These are phyloP conservation scores for Corythornis cristatus DNA, from an alignment of 2,113 vertebrate species.

Conservation along the genomic window DNA sequence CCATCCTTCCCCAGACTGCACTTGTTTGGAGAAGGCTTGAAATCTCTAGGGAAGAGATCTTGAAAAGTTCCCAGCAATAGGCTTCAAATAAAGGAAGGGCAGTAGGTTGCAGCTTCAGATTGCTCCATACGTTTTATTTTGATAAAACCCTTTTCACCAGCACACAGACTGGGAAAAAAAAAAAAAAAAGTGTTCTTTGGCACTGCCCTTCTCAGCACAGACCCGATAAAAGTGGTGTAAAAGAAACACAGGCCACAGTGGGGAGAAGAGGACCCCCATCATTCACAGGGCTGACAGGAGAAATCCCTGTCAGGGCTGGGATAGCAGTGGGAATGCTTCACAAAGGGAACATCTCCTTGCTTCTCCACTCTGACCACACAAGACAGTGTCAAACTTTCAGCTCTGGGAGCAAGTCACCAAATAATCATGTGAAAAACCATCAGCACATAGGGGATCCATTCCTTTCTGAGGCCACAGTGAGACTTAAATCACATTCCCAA, in stretches of 20 bases:
- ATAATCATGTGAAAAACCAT: constrained; percentile 36
- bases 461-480: neutral
- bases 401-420: neutral
- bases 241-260: neutral
- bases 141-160: neutral
- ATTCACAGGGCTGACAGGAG: neutral
- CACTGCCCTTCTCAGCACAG: neutral
- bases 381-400: neutral
- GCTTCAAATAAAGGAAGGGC: neutral
- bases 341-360: neutral
- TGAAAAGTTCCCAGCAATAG: neutral
- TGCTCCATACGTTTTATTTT: neutral
- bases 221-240: neutral
- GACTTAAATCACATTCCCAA: neutral
- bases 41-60: neutral
- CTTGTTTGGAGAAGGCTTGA: neutral
- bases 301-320: neutral
- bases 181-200: neutral
- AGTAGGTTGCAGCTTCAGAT: neutral
- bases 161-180: neutral
- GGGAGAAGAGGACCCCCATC: neutral
- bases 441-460: neutral
- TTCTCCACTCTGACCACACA: neutral
- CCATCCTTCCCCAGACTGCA: neutral
- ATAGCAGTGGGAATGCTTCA: neutral